A percentile compares a stretch with the other conserved stretches of the same genome.
Evolutionary conservation across 2,888 invertebrate species (phyloP).

Genomic region (Coelopa pilipes): DNA sequence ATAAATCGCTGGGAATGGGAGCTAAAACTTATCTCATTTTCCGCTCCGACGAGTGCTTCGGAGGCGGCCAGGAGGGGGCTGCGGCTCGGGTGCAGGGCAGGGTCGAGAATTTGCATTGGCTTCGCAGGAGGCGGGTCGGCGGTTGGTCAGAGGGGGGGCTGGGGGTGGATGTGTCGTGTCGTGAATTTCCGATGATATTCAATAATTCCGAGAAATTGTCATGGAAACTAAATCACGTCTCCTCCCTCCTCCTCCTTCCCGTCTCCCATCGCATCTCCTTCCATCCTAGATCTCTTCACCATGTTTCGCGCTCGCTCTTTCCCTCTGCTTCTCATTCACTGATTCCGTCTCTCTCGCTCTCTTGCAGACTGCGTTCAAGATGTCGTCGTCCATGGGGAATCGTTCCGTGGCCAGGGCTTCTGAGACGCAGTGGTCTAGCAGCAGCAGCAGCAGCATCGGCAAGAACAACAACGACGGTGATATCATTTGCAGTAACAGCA

Average conservation of each 20-base stretch:
- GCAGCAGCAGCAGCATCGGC: slow-evolving; percentile 36
- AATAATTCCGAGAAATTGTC: no score
- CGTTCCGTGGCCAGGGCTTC: slow-evolving; percentile 45
- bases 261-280: neutral
- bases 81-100: no score
- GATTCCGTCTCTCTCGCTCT: neutral
- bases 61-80: no score
- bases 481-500: slow-evolving; percentile 36
- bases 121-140: no score
- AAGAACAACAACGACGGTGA: slow-evolving; percentile 32
- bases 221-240: no score
- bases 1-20: slow-evolving; percentile 6
- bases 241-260: neutral
- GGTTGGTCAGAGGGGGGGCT: no score
- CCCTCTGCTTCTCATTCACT: neutral
- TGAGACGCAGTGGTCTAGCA: slow-evolving; percentile 4
- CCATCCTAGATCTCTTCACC: neutral
- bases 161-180: no score
- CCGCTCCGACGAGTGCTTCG: slow-evolving; percentile 3
- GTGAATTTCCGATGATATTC: no score
- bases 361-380: slow-evolving; percentile 44
- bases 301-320: neutral
- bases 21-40: slow-evolving; percentile 26
- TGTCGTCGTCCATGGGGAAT: slow-evolving; percentile 47
- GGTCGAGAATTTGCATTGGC: no score